phyloP scores from a whole-genome alignment of 2,888 invertebrate genomes.

The Morpho helenor region DNA sequence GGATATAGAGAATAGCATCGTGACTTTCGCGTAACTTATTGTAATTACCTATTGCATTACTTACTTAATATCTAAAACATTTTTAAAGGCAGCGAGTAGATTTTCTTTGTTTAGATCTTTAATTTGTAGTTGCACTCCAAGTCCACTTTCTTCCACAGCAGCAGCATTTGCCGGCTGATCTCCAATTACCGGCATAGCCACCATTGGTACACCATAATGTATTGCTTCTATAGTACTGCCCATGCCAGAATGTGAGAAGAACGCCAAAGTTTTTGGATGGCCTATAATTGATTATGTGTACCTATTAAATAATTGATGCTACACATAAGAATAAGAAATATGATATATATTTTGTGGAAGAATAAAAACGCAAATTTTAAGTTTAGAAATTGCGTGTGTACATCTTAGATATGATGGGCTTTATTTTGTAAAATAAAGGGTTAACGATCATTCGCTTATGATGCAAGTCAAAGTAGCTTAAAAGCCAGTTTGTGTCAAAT shows the following conservation, averaged over 20 bases:
- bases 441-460: too few relatives aligned
- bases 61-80: slow-evolving; percentile 77
- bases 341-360: too few relatives aligned
- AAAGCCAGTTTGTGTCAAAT: too few relatives aligned
- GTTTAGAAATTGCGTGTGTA: too few relatives aligned
- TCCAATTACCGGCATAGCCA: slow-evolving; percentile 79
- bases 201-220: slow-evolving; percentile 79
- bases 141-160: slow-evolving; percentile 74
- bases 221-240: slow-evolving; percentile 80
- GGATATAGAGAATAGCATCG: too few relatives aligned
- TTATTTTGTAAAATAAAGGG: too few relatives aligned
- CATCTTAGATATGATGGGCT: too few relatives aligned
- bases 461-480: too few relatives aligned
- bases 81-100: slow-evolving; percentile 70
- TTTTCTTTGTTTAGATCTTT: slow-evolving; percentile 70
- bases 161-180: slow-evolving; percentile 81
- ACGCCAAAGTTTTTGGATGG: slow-evolving; percentile 79
- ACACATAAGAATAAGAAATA: too few relatives aligned
- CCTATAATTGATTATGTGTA: slow-evolving; percentile 48
- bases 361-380: too few relatives aligned
- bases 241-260: slow-evolving; percentile 80
- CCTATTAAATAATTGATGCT: too few relatives aligned
- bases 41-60: slow-evolving; percentile 28
- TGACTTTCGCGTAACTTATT: too few relatives aligned
- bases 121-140: slow-evolving; percentile 68